Evolutionary conservation across 2,113 vertebrate genomes (phyloP), one percentile per base, ranked within the genome.

Genomic region (Maccullochella peelii): DNA sequence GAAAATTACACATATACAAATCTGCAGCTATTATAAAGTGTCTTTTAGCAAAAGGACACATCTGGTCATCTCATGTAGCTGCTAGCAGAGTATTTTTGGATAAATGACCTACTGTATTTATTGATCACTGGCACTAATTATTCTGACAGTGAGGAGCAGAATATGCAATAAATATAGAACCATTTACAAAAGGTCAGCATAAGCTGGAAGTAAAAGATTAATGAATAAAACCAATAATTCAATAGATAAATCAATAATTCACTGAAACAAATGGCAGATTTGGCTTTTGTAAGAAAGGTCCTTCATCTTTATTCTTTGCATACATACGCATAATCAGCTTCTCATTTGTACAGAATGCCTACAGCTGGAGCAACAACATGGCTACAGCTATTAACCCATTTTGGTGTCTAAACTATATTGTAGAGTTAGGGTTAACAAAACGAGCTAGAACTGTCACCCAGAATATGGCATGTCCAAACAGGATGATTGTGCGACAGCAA

Each of bases 101-200:
- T 66, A 16, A n/a, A 78, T 55, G 1, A 67, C 20, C 12, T 5
- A 18, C 18, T 59, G 21, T 59, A 76, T 18, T 50, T 50, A 76
- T 70, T 66, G 2, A 72, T 78, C 18, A 58, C 8, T 65, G 12
- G 49, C 23, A 33, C 21, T 15, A 20, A 59, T 70, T 49, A 49
- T 75, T 79, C 42, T 84, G 65, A 63, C 52, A 30, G 10, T 63
- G 40, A 69, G 18, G 40, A 69, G 18, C 16, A 84, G 25, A 66
- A 74, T 49, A 61, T 61, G 47, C 38, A 72, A 70, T 70, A 38
- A 50, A 25, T 63, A 50, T 42, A 49, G 25, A 50, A 50, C 38
- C 16, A 21, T 73, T 59, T 38, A 20, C 12, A 59, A 78, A 88
- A 82, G 69, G 71, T 84, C 75, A 82, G 18, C 52, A 70, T 42